Conservation (phyloP, 2,113 vertebrate genomes). For the Astatoreochromis straeleni region DNA sequence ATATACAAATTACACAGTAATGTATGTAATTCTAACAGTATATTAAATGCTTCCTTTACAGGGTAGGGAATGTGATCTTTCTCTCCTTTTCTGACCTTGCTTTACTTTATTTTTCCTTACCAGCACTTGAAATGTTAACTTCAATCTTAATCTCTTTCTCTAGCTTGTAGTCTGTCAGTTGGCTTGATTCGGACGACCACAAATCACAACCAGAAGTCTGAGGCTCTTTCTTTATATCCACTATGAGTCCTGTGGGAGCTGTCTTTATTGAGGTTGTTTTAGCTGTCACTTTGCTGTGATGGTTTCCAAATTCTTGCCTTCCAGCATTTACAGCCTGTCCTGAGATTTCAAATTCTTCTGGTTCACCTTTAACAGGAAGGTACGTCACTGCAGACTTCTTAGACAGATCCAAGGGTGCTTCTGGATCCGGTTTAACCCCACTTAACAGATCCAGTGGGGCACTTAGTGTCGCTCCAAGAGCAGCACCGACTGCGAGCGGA, state of each 20-base stretch:
- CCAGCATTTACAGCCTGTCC: background rate
- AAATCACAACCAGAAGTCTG: background rate
- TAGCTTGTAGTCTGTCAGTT: background rate
- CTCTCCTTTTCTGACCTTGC: background rate
- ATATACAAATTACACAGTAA: background rate
- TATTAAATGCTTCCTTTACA: background rate
- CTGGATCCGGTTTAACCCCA: background rate
- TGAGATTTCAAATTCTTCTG: background rate
- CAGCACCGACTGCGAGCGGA: background rate
- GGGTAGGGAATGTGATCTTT: background rate
- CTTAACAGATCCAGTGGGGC: background rate
- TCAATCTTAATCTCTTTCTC: slow-evolving; percentile 10
- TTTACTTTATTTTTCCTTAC: background rate
- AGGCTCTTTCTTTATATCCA: slow-evolving; percentile 25
- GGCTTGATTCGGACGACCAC: background rate
- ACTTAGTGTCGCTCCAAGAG: background rate
- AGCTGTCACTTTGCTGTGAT: background rate
- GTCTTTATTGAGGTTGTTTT: background rate
- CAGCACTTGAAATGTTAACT: background rate
- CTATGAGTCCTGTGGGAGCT: background rate
- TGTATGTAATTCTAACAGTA: background rate
- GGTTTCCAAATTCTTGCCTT: background rate
- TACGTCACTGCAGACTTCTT: background rate
- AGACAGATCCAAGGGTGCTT: slow-evolving; percentile 49
- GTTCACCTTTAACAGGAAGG: slow-evolving; percentile 37